Evolutionary conservation across 2,797 vertebrate genomes (phyloP), one percentile per base, ranked within the genome.

Genomic region (Nannoperca australis): DNA sequence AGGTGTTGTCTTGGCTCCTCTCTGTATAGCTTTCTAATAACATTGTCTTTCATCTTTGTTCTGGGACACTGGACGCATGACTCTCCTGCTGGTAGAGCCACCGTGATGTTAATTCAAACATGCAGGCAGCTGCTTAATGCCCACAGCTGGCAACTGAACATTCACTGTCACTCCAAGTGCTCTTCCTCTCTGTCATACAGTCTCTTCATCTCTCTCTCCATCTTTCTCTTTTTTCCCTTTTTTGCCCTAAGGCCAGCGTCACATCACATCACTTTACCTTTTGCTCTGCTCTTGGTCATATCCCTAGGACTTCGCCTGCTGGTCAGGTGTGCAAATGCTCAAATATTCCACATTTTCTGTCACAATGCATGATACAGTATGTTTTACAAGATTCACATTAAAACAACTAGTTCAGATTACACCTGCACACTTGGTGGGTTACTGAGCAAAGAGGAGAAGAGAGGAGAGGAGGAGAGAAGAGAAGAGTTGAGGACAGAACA

Each of bases 121-220:
- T 81, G 86, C 91, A 86, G 80, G 76, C 88, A 92, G 92, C 91
- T 91, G 91, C 85, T 91, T 90, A 89, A 86, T 79, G 82, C 81
- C 84, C 89, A 85, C 88, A 92, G 89, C 90, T 90, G 89, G 79
- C 87, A 79, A 79, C 61, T 50, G 83, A 87, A 83, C 85, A 69
- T 76, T 75, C 83, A 63, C 85, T 78, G 76, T 78, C 78, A 74
- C 70, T 76, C 62, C 66, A 38, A 69, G 74, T 73, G 68, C 54
- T 64, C 40, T 17, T 70, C 65, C 44, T 61, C 67, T 68, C 75
- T 71, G 80, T 76, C 82, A 71, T 62, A 24, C 4, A 65, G 68
- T 30, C 63, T 88, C 78, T 80, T 70, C 78, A 70, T 54, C 81
- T 66, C 44, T 42, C 32, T 34, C 51, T 59, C 58, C 61, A 47